Conservation (phyloP, 2,888 invertebrate genomes). For the Eupithecia subfuscata region DNA sequence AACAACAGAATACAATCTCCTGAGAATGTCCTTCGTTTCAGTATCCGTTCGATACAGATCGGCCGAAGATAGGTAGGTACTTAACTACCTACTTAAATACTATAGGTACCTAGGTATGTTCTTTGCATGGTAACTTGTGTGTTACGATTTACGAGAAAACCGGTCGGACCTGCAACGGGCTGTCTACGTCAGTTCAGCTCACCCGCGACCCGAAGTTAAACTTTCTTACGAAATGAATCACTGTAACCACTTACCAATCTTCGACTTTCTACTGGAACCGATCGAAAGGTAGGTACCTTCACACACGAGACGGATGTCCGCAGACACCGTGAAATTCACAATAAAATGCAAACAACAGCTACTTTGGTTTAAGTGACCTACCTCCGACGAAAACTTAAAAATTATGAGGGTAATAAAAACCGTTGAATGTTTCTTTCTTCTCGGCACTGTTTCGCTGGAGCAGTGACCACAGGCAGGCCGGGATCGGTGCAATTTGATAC, state of each 20-base stretch:
- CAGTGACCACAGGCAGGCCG: constrained; percentile 82
- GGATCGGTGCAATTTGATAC: constrained; percentile 84
- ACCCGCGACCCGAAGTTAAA: constrained; percentile 68
- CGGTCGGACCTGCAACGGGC: constrained; percentile 69
- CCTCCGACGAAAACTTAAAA: constrained; percentile 37
- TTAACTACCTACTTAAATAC: constrained; percentile 4
- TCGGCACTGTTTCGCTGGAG: constrained; percentile 45
- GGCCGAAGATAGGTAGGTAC: neutral
- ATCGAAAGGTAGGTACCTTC: constrained; percentile 36
- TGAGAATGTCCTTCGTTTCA: constrained; percentile 65
- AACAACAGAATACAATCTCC: constrained; percentile 33
- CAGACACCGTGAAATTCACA: constrained; percentile 20
- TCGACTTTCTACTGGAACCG: constrained; percentile 48
- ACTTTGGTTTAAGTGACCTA: constrained; percentile 33
- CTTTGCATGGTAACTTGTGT: constrained; percentile 44
- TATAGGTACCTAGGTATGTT: constrained; percentile 29
- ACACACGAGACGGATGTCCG: constrained; percentile 34
- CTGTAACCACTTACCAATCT: constrained; percentile 44
- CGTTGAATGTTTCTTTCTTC: constrained; percentile 12
- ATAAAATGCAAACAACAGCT: constrained; percentile 32
- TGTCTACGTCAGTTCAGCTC: constrained; percentile 72
- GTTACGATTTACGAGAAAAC: constrained; percentile 73
- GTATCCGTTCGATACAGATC: constrained; percentile 42
- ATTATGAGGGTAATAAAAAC: constrained; percentile 35
- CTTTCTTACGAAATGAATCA: constrained; percentile 75